phyloP scores from a whole-genome alignment of 2,888 invertebrate species.

The Horisme vitalbata region DNA sequence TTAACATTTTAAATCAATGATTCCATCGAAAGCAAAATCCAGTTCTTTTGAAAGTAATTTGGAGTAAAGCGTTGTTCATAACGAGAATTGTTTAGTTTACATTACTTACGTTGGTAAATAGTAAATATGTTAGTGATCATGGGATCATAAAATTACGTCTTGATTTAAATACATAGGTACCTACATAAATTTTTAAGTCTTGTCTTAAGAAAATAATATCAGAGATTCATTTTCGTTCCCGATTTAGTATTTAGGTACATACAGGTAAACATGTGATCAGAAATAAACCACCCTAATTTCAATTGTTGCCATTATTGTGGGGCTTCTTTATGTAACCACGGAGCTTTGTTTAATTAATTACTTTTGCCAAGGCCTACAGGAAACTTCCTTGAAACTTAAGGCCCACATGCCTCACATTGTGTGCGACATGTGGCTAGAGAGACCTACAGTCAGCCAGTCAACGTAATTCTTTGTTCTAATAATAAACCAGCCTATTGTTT shows the following conservation, averaged over 20 bases:
- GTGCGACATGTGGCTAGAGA: too few relatives aligned
- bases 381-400: conserved; percentile 54
- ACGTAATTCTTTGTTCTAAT: conserved; percentile 6
- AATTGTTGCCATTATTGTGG: conserved; percentile 39
- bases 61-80: too few relatives aligned
- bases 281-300: conserved; percentile 50
- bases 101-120: too few relatives aligned
- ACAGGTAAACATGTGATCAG: conserved; percentile 34
- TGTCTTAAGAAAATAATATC: not conserved
- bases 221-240: conserved; percentile 2
- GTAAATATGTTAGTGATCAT: too few relatives aligned
- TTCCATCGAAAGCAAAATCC: too few relatives aligned
- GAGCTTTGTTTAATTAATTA: conserved; percentile 42
- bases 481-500: conserved; percentile 14
- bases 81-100: too few relatives aligned
- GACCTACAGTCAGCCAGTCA: too few relatives aligned
- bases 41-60: too few relatives aligned
- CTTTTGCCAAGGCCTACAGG: conserved; percentile 46
- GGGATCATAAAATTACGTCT: too few relatives aligned
- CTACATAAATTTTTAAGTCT: too few relatives aligned
- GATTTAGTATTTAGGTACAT: conserved; percentile 18
- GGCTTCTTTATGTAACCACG: conserved; percentile 53
- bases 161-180: too few relatives aligned
- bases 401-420: conserved; percentile 13
- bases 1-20: too few relatives aligned